Evolutionary conservation across 2,888 invertebrate genomes (phyloP).

Genomic region (Pachydiplax longipennis): DNA sequence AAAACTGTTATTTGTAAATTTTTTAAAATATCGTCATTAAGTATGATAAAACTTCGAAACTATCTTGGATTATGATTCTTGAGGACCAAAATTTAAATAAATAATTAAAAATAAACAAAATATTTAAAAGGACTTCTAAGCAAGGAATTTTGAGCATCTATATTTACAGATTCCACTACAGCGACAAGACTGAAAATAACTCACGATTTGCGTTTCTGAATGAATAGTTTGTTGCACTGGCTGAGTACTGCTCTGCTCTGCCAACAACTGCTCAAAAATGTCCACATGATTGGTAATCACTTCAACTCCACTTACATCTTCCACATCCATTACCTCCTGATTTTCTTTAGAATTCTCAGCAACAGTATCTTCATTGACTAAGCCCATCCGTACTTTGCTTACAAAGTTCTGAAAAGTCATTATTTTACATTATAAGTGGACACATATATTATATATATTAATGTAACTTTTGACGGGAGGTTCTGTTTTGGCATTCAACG

Average conservation of each 20-base stretch:
- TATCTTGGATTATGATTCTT: no score
- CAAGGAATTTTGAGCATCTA: no score
- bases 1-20: no score
- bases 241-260: not conserved
- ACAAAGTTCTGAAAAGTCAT: conserved; percentile 61
- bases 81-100: no score
- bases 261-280: conserved; percentile 70
- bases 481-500: not conserved
- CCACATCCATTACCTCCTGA: conserved; percentile 57
- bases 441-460: not conserved
- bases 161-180: not conserved
- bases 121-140: no score
- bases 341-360: conserved; percentile 56
- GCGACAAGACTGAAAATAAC: not conserved
- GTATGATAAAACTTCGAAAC: no score
- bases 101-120: no score
- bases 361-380: conserved; percentile 59
- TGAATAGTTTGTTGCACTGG: not conserved
- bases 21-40: no score
- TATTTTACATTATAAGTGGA: not conserved
- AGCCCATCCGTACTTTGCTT: conserved; percentile 67
- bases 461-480: not conserved
- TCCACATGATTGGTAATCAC: conserved; percentile 61
- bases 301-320: conserved; percentile 58
- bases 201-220: not conserved